A percentile compares a stretch with the other conserved stretches of the same genome.
Conservation (phyloP, 2,113 vertebrate genomes). For the Psephotus haematonotus region DNA sequence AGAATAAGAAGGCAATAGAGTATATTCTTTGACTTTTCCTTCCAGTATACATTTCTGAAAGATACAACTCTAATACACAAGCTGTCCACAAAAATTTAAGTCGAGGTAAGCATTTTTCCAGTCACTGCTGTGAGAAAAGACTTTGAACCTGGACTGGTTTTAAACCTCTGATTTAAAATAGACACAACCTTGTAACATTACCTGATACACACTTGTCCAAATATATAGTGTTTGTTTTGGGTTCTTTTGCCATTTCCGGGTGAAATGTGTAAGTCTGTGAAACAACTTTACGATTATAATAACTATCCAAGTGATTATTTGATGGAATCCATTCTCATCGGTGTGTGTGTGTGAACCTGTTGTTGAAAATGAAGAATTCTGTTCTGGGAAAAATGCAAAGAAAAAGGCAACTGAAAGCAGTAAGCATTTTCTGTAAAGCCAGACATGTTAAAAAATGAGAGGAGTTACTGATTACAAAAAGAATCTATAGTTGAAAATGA, state of each 20-base stretch:
- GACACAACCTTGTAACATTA: background rate
- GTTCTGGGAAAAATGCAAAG: background rate
- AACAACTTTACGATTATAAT: background rate
- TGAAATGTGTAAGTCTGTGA: background rate
- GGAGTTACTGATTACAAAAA: background rate
- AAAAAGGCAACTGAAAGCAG: background rate
- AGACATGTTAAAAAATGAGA: background rate
- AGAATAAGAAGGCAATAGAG: background rate
- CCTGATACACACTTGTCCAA: background rate
- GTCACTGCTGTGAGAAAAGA: background rate
- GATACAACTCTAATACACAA: background rate
- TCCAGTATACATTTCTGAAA: background rate
- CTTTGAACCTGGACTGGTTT: background rate
- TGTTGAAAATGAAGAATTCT: background rate
- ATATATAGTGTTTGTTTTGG: background rate
- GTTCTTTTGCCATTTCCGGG: accelerated
- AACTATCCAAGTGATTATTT: background rate
- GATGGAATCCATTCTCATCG: background rate
- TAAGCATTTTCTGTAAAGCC: background rate
- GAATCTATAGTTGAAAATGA: background rate
- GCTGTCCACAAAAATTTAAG: background rate
- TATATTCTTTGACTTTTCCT: background rate
- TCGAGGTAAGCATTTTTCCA: background rate
- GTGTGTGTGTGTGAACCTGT: background rate
- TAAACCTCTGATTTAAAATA: background rate